Base-by-base conservation (phyloP, 2,888 invertebrate genomes). In the Macrosiphum euphorbiae region DNA sequence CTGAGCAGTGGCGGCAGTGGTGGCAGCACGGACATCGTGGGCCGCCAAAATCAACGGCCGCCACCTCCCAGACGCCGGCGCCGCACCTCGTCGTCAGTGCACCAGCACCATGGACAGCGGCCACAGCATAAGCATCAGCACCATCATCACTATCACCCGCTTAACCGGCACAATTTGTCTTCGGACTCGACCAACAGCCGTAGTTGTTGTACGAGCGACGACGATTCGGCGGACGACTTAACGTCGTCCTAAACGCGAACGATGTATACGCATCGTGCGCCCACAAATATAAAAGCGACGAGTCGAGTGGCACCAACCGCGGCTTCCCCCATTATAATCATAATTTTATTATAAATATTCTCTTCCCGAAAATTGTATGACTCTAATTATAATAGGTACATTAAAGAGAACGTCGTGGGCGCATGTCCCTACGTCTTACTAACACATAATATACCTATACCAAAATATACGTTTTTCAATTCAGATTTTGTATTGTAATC, bases 141-240 rank as follows among this genome's bases (percentile, higher is more conserved):
- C 47, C 90, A 90, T n/a, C 90, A 67, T 28, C 90, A 90, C 26
- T 87, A 87, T 61, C 87, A 41, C 4, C 92, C 92, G 35, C 87
- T 61, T 26, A 92, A 89, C 61, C 92, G 86, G n/a, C 86, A 87
- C 44, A 85, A 92, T n/a, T 44, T 78, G 3, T 93, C 92, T 5
- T 93, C 92, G 28, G 92, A 93, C 84, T 93, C 92, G 47, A 93
- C 92, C 89, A 26, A 93, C 84, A 47, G 92, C 85, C 67, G 89
- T 3, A 93, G 92, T 47, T 93, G 92, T 28, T 84, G 89, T 26
- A 93, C 92, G 4, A 93, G 92, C 47, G 93, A 93, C 10, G 89
- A 93, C 55, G 89, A 93, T 16, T 85, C 92, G 84, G 89, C 89
- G 28, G 92, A 89, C 55, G 92, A 93, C 58, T 47, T 93, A 44